Evolutionary conservation across 2,113 vertebrate species (phyloP).

Genomic region (Triplophysa tibetana): DNA sequence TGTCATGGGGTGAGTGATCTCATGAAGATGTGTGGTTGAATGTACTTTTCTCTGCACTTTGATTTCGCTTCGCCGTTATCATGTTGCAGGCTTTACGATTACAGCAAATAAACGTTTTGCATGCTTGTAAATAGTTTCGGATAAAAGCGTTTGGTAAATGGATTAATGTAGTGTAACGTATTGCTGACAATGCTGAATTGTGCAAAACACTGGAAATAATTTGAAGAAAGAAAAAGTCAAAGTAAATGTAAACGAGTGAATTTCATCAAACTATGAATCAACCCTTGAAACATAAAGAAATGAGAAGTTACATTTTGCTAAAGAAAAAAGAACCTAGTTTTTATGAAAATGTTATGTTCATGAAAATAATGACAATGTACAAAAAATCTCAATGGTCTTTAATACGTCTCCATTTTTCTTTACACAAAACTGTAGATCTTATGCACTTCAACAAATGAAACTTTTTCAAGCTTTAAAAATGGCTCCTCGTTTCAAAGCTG

Average conservation of each 20-base stretch:
- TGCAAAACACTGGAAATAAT: background rate
- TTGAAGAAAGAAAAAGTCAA: background rate
- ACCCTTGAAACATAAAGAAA: background rate
- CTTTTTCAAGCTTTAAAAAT: background rate
- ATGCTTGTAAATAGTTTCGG: background rate
- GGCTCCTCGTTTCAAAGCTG: background rate
- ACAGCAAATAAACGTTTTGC: background rate
- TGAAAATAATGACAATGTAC: too few relatives aligned
- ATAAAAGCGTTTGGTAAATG: background rate
- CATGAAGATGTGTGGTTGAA: constrained; percentile 64
- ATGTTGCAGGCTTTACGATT: constrained; percentile 1
- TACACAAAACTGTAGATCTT: background rate
- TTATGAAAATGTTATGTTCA: too few relatives aligned
- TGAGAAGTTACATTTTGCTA: background rate
- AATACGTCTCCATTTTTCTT: too few relatives aligned
- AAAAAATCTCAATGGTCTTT: background rate
- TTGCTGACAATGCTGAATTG: background rate
- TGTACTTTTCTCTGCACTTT: constrained; percentile 32
- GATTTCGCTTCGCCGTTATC: background rate
- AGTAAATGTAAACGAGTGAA: background rate
- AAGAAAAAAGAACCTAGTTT: background rate
- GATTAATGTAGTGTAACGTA: too few relatives aligned
- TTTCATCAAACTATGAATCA: background rate
- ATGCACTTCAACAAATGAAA: background rate
- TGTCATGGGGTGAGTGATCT: constrained; percentile 62